Base-by-base conservation (phyloP, 2,113 vertebrate species). In the Pterophyllum scalare region DNA sequence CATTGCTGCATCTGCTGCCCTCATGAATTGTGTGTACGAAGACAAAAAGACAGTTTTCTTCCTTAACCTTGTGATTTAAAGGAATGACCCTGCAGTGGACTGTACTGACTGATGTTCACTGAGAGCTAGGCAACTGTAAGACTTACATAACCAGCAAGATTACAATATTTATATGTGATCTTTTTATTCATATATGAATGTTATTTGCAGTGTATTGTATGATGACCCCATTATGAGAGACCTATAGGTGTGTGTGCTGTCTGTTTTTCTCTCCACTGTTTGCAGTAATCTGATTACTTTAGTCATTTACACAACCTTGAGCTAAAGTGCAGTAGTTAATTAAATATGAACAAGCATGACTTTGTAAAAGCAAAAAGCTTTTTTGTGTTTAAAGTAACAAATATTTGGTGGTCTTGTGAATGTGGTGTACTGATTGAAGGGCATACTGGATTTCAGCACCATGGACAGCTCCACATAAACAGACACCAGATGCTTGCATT, bases 401-500 rank as follows among this genome's bases (percentile, higher is more conserved):
- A 43, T 9, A 5, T 22, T 15, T 40, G 12, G 15, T 10, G 28
- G 46, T 70, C 22, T 70, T 49, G 24, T 70, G 43, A 28, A 28
- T 19, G 15, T 12, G 40, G 43, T 52, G 65, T 31, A 3, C 43
- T 13, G 17, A 2, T 2, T 52, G 65, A 70, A 70, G 40, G 64
- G 5, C 24, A 20, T 31, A 20, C 15, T 31, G 65, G 24, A 28
- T 77, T 60, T 70, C 76, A 85, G 83, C 33, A 88, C 80, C 83
- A 82, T 2, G 76, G 87, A 88, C 40, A 85, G 56, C 5, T 67
- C 26, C 13, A 28, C 14, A 33, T 20, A 60, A n/a, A 15, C 10
- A 24, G 15, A 49, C 33, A 70, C 61, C 54, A 77, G 77, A 83
- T 28, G 0, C 80, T 19, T 4, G 6, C 1, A 26, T 20, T 19